Conservation (phyloP, 2,888 invertebrate species). For the Eupeodes luniger region DNA sequence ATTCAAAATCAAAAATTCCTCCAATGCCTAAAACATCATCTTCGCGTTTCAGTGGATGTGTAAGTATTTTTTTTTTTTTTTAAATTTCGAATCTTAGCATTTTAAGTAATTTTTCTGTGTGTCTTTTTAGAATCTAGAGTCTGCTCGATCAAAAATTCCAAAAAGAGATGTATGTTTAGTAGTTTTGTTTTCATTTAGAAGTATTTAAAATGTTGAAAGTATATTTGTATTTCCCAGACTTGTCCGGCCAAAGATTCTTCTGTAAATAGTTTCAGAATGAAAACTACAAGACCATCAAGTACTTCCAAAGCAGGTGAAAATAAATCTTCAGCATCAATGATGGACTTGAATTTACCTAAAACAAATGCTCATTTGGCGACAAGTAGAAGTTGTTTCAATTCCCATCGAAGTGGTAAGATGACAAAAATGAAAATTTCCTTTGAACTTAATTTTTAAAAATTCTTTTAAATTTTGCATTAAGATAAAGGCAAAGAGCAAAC, state of each 20-base stretch:
- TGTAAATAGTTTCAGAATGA: background rate
- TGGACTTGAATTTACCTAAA: slow-evolving; percentile 9
- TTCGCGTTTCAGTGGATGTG: background rate
- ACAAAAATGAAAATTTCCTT: background rate
- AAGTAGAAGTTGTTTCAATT: slow-evolving; percentile 26
- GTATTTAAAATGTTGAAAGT: too few species aligned
- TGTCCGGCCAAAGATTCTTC: background rate
- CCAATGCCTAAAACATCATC: background rate
- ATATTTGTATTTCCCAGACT: background rate
- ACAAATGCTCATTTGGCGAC: background rate
- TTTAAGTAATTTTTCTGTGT: background rate
- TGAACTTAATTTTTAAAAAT: background rate
- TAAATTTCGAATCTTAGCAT: background rate
- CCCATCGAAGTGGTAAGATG: slow-evolving; percentile 23
- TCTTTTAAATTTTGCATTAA: background rate
- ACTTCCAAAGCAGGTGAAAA: background rate
- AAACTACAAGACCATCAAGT: background rate
- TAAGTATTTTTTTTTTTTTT: background rate
- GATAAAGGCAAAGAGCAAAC: slow-evolving; percentile 29
- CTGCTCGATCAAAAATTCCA: slow-evolving; percentile 61
- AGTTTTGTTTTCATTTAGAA: background rate
- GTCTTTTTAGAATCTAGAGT: background rate
- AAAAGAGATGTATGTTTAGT: slow-evolving; percentile 38
- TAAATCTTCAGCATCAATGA: slow-evolving; percentile 26
- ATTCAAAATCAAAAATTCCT: slow-evolving; percentile 10